Evolutionary conservation across 37 sponge, comb jelly and placozoan species (phyloP).

Genomic region (Aphrocallistes beatrix): DNA sequence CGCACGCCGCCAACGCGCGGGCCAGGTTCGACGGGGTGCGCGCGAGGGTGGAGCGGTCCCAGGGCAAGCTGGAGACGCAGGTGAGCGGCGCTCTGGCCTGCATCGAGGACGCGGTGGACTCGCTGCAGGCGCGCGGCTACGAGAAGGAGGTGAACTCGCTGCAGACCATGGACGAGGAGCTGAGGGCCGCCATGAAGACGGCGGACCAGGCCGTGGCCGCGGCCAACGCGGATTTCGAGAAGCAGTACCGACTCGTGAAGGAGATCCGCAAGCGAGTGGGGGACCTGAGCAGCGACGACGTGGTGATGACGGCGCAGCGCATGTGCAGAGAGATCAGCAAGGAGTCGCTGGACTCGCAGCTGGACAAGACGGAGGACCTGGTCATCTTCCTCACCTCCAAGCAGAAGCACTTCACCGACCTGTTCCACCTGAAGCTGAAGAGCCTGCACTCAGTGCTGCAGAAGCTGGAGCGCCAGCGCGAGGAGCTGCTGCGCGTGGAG

Average conservation of each 20-base stretch:
- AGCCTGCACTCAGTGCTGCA: not conserved
- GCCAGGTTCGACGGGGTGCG: not conserved
- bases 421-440: not conserved
- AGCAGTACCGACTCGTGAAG: not conserved
- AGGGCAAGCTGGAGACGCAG: not conserved
- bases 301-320: not conserved
- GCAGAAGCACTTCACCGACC: not conserved
- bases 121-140: not conserved
- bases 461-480: not conserved
- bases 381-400: not conserved
- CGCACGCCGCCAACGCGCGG: not conserved
- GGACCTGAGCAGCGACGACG: not conserved
- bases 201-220: not conserved
- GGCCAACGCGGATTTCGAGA: not conserved
- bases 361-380: not conserved
- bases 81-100: not conserved
- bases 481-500: not conserved
- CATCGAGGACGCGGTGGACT: slow-evolving; percentile 7
- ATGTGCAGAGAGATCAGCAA: not conserved
- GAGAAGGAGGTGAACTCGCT: not conserved
- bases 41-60: not conserved
- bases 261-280: not conserved
- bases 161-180: not conserved
- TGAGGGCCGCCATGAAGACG: not conserved
- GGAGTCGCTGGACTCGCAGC: slow-evolving; percentile 1